Percentiles rank a stretch among this genome's conserved stretches.
Evolutionary conservation across 2,797 vertebrate species (phyloP).

Genomic region (Eulemur rubriventer): DNA sequence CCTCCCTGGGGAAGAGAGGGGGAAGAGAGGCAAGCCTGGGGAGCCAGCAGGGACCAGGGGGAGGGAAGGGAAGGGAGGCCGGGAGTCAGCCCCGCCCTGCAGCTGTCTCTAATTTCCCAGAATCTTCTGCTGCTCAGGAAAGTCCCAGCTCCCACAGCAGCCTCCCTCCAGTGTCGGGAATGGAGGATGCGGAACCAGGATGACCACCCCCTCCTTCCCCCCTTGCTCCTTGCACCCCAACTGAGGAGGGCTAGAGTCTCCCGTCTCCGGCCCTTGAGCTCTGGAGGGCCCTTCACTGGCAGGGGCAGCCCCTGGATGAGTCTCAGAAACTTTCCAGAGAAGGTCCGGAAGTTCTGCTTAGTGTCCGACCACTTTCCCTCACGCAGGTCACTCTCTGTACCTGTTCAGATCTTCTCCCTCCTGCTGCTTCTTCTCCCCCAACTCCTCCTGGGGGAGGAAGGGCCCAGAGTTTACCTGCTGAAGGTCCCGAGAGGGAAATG

Average conservation of each 20-base stretch:
- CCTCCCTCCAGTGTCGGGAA: conserved; percentile 78
- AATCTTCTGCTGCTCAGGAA: conserved; percentile 75
- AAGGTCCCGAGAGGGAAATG: neutral
- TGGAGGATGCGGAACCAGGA: conserved; percentile 68
- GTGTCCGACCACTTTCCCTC: conserved; percentile 43
- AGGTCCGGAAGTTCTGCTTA: conserved; percentile 46
- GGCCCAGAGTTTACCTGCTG: too few relatives aligned
- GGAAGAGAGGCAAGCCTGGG: neutral
- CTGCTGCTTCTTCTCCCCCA: neutral
- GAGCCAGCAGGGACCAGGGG: neutral
- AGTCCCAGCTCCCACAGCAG: conserved; percentile 72
- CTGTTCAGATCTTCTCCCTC: neutral
- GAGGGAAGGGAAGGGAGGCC: conserved; percentile 29
- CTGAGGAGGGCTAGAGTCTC: conserved; percentile 55
- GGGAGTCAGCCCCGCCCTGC: conserved; percentile 60
- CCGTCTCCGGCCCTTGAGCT: neutral
- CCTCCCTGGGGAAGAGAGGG: neutral
- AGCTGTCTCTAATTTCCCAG: conserved; percentile 77
- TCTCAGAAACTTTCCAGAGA: conserved; percentile 69
- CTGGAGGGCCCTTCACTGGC: neutral
- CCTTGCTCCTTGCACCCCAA: neutral
- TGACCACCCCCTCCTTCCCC: conserved; percentile 32
- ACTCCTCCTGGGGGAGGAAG: neutral
- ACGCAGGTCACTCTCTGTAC: neutral
- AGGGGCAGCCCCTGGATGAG: conserved; percentile 73